phyloP scores from a whole-genome alignment of 2,888 invertebrate genomes.

The Boloria euphrosyne region DNA sequence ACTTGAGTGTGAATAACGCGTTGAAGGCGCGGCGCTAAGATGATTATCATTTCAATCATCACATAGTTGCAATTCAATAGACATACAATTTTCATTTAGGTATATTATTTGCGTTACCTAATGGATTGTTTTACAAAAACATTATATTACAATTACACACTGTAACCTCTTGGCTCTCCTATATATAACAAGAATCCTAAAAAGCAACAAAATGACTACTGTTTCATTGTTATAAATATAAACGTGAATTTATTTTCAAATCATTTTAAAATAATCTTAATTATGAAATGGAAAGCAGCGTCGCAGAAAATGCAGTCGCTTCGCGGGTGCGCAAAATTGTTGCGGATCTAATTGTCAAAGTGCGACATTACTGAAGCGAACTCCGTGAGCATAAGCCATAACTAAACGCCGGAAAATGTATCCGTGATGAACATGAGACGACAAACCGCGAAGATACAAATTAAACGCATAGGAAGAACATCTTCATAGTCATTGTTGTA shows the following conservation, averaged over 20 bases:
- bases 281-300: conserved; percentile 21
- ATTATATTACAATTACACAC: conserved; percentile 27
- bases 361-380: conserved; percentile 49
- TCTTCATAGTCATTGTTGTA: conserved; percentile 1
- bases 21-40: no score
- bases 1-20: no score
- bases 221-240: conserved; percentile 11
- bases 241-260: conserved; percentile 9
- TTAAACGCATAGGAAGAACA: conserved; percentile 15
- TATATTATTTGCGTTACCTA: conserved; percentile 25
- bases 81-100: conserved; percentile 28
- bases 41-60: not conserved
- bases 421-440: conserved; percentile 5
- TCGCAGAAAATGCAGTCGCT: conserved; percentile 53
- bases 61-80: conserved; percentile 29
- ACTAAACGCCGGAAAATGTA: conserved; percentile 24
- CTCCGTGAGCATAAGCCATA: conserved; percentile 23
- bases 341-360: conserved; percentile 75
- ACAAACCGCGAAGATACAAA: conserved; percentile 22
- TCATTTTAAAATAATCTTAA: conserved; percentile 11
- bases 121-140: conserved; percentile 22
- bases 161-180: conserved; percentile 14
- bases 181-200: not conserved
- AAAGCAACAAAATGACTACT: not conserved
- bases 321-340: conserved; percentile 60